phyloP scores from a whole-genome alignment of 53 echinoderm and acorn worm species.

The Hippasteria phrygiana region DNA sequence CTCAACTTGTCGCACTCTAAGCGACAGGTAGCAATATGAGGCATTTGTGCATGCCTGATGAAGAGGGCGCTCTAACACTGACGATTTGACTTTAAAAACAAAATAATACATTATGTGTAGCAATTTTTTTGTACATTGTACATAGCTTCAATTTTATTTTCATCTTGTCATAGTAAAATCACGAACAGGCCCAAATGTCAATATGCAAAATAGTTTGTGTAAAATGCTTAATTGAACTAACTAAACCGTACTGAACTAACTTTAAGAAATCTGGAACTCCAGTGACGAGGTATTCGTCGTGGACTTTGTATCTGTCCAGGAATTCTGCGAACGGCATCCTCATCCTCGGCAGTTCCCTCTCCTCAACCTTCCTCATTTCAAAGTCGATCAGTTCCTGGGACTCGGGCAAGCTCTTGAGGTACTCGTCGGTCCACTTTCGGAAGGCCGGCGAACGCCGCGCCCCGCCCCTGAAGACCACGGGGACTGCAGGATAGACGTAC shows the following conservation, averaged over 20 bases:
- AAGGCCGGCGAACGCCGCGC: slow-evolving; percentile 79
- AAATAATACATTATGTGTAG: too few species aligned
- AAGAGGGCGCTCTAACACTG: too few species aligned
- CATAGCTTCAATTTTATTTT: too few species aligned
- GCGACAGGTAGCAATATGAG: too few species aligned
- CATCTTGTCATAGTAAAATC: too few species aligned
- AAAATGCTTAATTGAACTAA: too few species aligned
- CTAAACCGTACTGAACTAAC: slow-evolving; percentile 36
- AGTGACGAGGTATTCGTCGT: slow-evolving; percentile 79
- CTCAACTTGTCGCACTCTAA: too few species aligned
- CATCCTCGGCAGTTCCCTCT: slow-evolving; percentile 56
- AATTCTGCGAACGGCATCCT: slow-evolving; percentile 77
- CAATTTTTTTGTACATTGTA: too few species aligned
- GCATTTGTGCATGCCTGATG: too few species aligned
- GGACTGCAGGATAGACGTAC: slow-evolving; percentile 73
- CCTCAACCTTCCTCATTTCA: slow-evolving; percentile 77
- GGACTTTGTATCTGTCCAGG: slow-evolving; percentile 69
- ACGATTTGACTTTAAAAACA: too few species aligned
- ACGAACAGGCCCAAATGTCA: too few species aligned
- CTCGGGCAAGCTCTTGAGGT: slow-evolving; percentile 71
- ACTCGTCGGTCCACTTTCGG: slow-evolving; percentile 71
- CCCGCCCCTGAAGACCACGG: slow-evolving; percentile 77
- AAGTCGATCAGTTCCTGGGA: slow-evolving; percentile 67
- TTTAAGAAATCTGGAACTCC: slow-evolving; percentile 73
- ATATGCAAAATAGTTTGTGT: too few species aligned